Base-by-base conservation (phyloP, 2,888 invertebrate species). In the Microdon myrmicae region DNA sequence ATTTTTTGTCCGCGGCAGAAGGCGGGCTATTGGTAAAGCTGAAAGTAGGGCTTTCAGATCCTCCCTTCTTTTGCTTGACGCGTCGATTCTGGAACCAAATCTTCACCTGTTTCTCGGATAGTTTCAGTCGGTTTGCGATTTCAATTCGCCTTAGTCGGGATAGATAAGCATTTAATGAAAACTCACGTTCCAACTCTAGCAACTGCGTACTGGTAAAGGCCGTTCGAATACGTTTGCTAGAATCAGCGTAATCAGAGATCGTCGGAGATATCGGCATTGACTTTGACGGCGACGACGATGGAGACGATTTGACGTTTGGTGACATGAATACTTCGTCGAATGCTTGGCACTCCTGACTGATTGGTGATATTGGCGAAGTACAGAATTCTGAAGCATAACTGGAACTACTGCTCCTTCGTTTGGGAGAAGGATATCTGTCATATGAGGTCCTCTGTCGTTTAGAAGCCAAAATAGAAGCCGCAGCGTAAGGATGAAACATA, bases 61-160 rank as follows among this genome's bases (percentile, higher is more conserved):
- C 90, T 68, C 94, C 94, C 73, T 95, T 96, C 84, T 96, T 96
- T 79, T 92, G 86, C 77, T 96, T 96, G 1, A 96, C 96, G 2
- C 95, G 84, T 4, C 95, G 85, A 78, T 96, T 96, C 77, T 96
- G 77, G 80, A 96, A 96, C 96, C 95, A 93, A 69, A 92, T 92
- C 78, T 92, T 96, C 67, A 96, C 95, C 82, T 96, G 96, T 74
- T 96, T 96, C 79, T 96, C 96, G 0, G 93, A 93, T 0, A 96
- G 81, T 39, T 90, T 86, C 58, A 96, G 79, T 68, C 90, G 87
- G 17, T 92, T 94, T 3, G 96, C 96, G 45, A 96, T 96, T 80
- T 96, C 95, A 68, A 96, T 96, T 53, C 96, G 83, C 41, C 96
- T 83, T 68, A 96, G 79, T 28, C 96, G 84, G 0, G 94, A 94